Evolutionary conservation across 2,888 invertebrate genomes (phyloP), one percentile per base, ranked within the genome.

Genomic region (Limnephilus rhombicus): DNA sequence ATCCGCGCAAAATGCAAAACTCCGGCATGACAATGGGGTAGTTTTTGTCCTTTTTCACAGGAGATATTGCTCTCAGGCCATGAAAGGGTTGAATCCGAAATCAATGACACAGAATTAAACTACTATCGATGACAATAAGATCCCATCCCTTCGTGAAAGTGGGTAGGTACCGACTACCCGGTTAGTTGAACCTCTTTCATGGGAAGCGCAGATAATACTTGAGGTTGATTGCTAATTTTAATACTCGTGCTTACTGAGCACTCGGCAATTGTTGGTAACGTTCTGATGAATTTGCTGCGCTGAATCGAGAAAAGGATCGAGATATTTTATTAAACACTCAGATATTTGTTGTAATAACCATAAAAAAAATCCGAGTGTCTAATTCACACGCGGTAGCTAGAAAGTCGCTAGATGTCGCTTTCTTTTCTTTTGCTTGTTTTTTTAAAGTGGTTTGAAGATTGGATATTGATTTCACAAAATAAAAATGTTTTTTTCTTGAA

Each of bases 101-200:
- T 92, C 93, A 93, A 93, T 93, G 93, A 93, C 83, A 93, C 93
- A 93, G 93, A 93, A 93, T 93, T 93, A 93, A 93, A 92, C 93
- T 88, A 68, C 89, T 90, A 92, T 93, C 93, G 91, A 92, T 92
- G 92, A 92, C 92, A 93, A 92, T 92, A 89, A 80, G 86, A 53
- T 85, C 80, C 37, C 92, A 92, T 92, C 92, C 91, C 90, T 92
- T 91, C 80, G 81, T 49, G 80, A 91, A 91, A 89, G 89, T 89
- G 91, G 91, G 91, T 85, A 89, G 89, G 68, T 53, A 68, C 81
- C 80, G 68, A n/a, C 68, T 68, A 68, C 24, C 80, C 80, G 91
- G 89, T 91, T 89, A 89, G 88, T 91, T 89, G 91, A 85, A 41
- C 87, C 89, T 85, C 81, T 83, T 49, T 68, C 80, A 88, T 88